Conservation (phyloP, 1,140 invertebrate species). For the Forficula auricularia region DNA sequence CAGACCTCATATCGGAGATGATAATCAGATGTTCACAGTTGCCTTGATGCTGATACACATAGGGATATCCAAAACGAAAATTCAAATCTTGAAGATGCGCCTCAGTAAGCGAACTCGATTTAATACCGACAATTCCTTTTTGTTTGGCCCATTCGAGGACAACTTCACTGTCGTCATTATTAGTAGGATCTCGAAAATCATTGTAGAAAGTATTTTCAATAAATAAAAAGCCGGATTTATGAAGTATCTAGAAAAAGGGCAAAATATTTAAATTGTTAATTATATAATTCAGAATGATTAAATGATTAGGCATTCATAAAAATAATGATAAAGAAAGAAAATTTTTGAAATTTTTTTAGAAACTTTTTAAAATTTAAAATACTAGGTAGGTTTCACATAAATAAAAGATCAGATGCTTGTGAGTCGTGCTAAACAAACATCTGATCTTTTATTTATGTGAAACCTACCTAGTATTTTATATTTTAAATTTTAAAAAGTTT, state of each 20-base stretch:
- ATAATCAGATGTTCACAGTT: constrained; percentile 72
- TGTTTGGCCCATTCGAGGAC: constrained; percentile 45
- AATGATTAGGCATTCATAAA: too few species aligned
- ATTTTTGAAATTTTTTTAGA: too few species aligned
- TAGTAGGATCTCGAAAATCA: constrained; percentile 37
- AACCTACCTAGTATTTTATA: too few species aligned
- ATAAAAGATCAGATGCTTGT: too few species aligned
- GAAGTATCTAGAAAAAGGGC: constrained; percentile 40
- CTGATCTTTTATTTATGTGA: too few species aligned
- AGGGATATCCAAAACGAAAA: constrained; percentile 52
- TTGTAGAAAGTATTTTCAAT: constrained; percentile 66
- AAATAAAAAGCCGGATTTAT: constrained; percentile 57
- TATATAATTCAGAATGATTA: too few species aligned
- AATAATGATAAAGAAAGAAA: too few species aligned
- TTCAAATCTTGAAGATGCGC: constrained; percentile 41
- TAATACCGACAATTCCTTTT: constrained; percentile 34
- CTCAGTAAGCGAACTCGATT: constrained; percentile 37
- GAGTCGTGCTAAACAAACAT: too few species aligned
- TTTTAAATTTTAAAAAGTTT: too few species aligned
- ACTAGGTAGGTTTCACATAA: too few species aligned
- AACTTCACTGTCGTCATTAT: constrained; percentile 41
- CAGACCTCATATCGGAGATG: constrained; percentile 48
- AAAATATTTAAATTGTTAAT: too few species aligned
- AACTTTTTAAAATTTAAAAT: too few species aligned
- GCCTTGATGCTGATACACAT: constrained; percentile 75